Percentiles rank a stretch among this genome's conserved stretches.
Conservation (phyloP, 2,113 vertebrate genomes). For the Trematocara marginatum region DNA sequence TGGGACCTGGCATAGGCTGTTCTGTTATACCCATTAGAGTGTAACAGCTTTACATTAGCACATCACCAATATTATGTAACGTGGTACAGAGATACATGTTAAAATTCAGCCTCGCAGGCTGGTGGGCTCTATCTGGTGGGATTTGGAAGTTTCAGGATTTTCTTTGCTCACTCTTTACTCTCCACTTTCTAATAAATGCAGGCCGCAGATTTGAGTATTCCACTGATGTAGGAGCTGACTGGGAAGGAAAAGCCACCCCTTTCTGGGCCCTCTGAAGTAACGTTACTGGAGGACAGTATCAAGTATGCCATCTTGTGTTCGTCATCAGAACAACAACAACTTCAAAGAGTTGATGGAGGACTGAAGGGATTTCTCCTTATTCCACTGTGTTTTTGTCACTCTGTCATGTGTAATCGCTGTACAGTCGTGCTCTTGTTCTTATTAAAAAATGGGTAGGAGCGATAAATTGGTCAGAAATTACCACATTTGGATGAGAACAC, state of each 20-base stretch:
- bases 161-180: neutral
- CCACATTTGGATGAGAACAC: neutral
- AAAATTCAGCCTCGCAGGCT: neutral
- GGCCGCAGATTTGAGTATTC: neutral
- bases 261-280: neutral
- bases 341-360: neutral
- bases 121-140: conserved; percentile 1
- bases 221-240: conserved; percentile 27
- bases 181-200: conserved; percentile 13
- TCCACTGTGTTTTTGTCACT: neutral
- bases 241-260: neutral
- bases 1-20: conserved; percentile 44
- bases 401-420: neutral
- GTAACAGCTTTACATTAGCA: conserved; percentile 46
- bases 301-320: conserved; percentile 61
- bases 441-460: neutral
- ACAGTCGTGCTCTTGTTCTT: neutral
- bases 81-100: conserved; percentile 12
- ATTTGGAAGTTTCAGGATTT: neutral
- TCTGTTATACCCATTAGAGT: conserved; percentile 7
- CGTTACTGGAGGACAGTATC: neutral
- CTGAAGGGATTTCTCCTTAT: neutral
- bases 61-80: conserved; percentile 25
- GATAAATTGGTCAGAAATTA: neutral
- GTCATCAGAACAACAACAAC: conserved; percentile 1